Percentiles rank a stretch among this genome's conserved stretches.
phyloP scores from a whole-genome alignment of 1,140 invertebrate genomes.

The Drosophila subpulchrella region DNA sequence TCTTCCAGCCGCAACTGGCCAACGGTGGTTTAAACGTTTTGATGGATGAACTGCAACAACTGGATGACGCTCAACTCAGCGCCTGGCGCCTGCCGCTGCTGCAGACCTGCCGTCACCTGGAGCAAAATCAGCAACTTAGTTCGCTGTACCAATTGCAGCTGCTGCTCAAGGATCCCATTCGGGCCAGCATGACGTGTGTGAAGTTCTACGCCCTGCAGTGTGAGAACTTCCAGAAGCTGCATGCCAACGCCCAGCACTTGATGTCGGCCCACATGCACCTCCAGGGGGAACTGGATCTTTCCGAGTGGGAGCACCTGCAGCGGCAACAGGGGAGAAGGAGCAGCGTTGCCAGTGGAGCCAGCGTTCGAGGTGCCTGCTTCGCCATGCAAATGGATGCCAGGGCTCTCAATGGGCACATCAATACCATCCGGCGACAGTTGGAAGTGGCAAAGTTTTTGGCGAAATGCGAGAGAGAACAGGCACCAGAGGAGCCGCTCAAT shows the following conservation, averaged over 20 bases:
- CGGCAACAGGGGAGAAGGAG: conserved; percentile 55
- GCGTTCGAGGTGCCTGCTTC: conserved; percentile 71
- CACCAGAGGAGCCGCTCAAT: conserved; percentile 77
- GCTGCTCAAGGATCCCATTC: conserved; percentile 88
- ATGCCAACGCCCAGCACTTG: conserved; percentile 86
- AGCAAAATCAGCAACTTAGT: conserved; percentile 87
- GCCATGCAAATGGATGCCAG: conserved; percentile 88
- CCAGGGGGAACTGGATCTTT: conserved; percentile 80
- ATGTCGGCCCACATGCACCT: conserved; percentile 88
- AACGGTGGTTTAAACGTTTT: conserved; percentile 87
- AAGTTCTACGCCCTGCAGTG: conserved; percentile 88
- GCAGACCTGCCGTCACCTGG: conserved; percentile 88
- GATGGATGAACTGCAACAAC: conserved; percentile 86
- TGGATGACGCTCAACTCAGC: conserved; percentile 87
- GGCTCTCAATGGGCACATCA: conserved; percentile 89
- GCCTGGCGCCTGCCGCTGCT: conserved; percentile 89
- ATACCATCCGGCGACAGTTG: conserved; percentile 89
- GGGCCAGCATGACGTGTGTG: conserved; percentile 91
- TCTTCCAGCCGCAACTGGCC: conserved; percentile 88
- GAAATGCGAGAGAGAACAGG: conserved; percentile 86
- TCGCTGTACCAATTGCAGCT: conserved; percentile 89
- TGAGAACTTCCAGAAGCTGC: conserved; percentile 86
- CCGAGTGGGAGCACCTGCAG: conserved; percentile 80
- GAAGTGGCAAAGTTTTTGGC: conserved; percentile 89
- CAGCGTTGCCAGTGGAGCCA: conserved; percentile 38